Base-by-base conservation (phyloP, 2,888 invertebrate genomes). In the Tanypteryx hageni region DNA sequence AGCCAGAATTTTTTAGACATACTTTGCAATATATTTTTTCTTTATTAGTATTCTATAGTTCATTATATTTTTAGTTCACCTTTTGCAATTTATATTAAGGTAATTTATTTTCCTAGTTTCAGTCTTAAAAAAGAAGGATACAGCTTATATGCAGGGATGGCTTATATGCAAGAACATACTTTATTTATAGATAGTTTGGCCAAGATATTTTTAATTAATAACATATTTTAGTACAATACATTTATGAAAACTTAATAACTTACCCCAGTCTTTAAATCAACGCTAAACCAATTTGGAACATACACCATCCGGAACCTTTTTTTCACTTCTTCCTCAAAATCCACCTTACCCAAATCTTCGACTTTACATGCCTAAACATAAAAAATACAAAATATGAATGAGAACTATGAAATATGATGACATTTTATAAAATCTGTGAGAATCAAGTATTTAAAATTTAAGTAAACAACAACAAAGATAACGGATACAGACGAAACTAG, bases 281-380 rank as follows among this genome's bases (percentile, higher is more conserved):
- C 99, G 93, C 98, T 98, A 95, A 99, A 99, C 99, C 99, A 99
- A 95, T 98, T 99, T 58, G 99, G 99, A 94, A 99, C 99, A 95
- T 98, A 99, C 92, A 99, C 97, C 96, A 98, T 97, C 95, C 99
- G 98, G 94, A 98, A 98, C 93, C 98, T 96, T 94, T 98, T 98
- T 95, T 99, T 99, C 0, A 98, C 96, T 95, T 99, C 98, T 94
- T 98, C 98, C 93, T 99, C 99, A 95, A 98, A 99, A 95, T 99
- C 98, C 3, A 98, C 97, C 94, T 97, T 96, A 0, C 99, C 99
- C 93, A 99, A 96, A 95, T 99, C 99, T 95, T 99, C 98, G 11
- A 98, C 96, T 96, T 98, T 99, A 92, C 95, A 95, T 2, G 97
- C 97, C 96, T 97, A 94, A 76, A 95, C 7, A 44, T 16, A 10